Percentiles rank a stretch among this genome's conserved stretches.
These are phyloP conservation scores for Elgonia sp. DNA, from an alignment of 2,888 invertebrate genomes.

Conservation along the genomic window DNA sequence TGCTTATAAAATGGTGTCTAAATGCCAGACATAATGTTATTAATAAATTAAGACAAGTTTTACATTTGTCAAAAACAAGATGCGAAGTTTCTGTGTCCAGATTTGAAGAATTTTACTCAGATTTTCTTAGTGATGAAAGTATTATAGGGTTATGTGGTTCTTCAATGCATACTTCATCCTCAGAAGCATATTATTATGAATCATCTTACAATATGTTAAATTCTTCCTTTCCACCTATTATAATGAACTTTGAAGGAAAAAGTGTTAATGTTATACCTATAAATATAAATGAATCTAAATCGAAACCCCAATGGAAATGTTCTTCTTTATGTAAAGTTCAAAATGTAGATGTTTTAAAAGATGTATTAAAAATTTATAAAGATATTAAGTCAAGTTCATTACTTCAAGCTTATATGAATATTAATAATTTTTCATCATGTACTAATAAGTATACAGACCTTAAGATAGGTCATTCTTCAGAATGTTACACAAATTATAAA, in stretches of 20 bases:
- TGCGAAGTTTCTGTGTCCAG: conserved; percentile 30
- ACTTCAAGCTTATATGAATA: conserved; percentile 7
- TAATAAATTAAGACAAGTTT: conserved; percentile 15
- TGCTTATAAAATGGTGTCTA: conserved; percentile 26
- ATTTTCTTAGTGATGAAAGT: not conserved
- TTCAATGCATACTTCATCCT: not conserved
- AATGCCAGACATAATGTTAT: not conserved
- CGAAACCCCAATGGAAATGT: conserved; percentile 10
- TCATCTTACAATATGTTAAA: not conserved
- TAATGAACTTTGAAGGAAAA: not conserved
- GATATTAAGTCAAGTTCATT: conserved; percentile 1
- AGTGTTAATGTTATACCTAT: conserved; percentile 32
- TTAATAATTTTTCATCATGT: conserved; percentile 14
- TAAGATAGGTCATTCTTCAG: conserved; percentile 47
- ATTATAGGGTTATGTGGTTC: not conserved
- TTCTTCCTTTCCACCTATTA: not conserved
- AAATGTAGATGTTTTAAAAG: not conserved
- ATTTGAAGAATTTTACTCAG: not conserved
- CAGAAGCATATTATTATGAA: conserved; percentile 21
- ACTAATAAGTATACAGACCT: conserved; percentile 1
- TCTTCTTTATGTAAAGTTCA: conserved; percentile 24
- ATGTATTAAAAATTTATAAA: conserved; percentile 20
- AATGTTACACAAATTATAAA: conserved; percentile 2
- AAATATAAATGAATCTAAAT: not conserved
- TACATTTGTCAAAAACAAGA: conserved; percentile 14